These are phyloP conservation scores for Ciconia nigra DNA, from an alignment of 2,797 vertebrate species.

Conservation along the genomic window DNA sequence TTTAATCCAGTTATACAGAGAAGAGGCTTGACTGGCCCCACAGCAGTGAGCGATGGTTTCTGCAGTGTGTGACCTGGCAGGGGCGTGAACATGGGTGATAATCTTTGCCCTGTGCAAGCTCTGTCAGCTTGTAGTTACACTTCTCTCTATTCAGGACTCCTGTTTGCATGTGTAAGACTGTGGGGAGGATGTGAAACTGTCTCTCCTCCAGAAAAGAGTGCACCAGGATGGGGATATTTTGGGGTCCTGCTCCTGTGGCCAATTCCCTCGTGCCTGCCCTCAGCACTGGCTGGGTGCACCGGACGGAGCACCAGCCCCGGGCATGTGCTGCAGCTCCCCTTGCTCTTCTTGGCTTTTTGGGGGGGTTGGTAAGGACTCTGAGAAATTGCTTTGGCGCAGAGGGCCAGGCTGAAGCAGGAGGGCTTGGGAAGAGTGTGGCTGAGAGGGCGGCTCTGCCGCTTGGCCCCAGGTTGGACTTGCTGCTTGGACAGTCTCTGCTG, in stretches of 20 bases:
- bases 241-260: fast-evolving
- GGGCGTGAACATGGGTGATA: fast-evolving
- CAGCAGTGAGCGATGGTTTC: neutral
- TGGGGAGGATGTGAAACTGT: neutral
- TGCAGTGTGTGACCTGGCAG: neutral
- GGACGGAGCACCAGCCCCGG: neutral
- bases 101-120: neutral
- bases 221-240: too few relatives aligned
- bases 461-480: fast-evolving
- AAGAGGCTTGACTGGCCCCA: neutral
- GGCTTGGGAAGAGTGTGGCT: neutral
- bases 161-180: neutral
- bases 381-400: neutral
- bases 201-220: neutral
- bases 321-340: neutral
- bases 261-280: fast-evolving
- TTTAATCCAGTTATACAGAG: fast-evolving
- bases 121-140: neutral
- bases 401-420: neutral
- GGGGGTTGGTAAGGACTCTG: neutral
- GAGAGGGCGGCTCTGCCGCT: neutral
- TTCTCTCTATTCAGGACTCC: neutral
- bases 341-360: neutral
- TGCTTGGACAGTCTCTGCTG: neutral
- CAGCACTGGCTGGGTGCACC: neutral